A percentile compares a stretch with the other conserved stretches of the same genome.
Evolutionary conservation across 1,140 invertebrate genomes (phyloP).

Genomic region (Danaus melanippus): DNA sequence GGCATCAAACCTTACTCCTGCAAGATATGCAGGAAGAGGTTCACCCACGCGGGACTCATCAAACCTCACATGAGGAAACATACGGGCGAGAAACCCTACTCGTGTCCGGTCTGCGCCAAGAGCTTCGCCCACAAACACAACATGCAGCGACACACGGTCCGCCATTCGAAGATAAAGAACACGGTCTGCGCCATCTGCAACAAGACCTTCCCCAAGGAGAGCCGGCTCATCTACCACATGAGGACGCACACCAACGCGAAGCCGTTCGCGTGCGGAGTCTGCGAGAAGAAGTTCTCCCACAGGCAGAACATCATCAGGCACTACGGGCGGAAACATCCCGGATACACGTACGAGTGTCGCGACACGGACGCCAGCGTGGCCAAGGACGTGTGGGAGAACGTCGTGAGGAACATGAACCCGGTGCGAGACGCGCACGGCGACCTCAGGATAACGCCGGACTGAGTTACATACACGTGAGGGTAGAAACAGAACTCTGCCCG

Average conservation of each 20-base stretch:
- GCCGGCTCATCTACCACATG: slow-evolving; percentile 87
- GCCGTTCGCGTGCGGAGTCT: slow-evolving; percentile 91
- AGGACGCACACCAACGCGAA: slow-evolving; percentile 85
- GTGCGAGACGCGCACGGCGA: too few species aligned
- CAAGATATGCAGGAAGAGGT: slow-evolving; percentile 79
- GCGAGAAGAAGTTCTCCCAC: slow-evolving; percentile 93
- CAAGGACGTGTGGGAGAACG: slow-evolving; percentile 34
- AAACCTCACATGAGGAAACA: slow-evolving; percentile 87
- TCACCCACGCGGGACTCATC: slow-evolving; percentile 82
- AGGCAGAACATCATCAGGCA: slow-evolving; percentile 47
- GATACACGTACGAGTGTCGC: slow-evolving; percentile 25
- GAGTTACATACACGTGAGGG: too few species aligned
- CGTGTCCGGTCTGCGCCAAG: slow-evolving; percentile 86
- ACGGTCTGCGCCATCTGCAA: slow-evolving; percentile 89
- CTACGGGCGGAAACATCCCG: slow-evolving; percentile 45
- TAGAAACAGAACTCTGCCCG: too few species aligned
- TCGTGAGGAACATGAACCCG: slow-evolving; percentile 14
- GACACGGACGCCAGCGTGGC: slow-evolving; percentile 45
- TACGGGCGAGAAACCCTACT: slow-evolving; percentile 90
- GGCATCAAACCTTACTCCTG: slow-evolving; percentile 74
- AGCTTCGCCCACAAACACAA: slow-evolving; percentile 88
- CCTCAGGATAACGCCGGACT: too few species aligned
- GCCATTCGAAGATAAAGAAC: slow-evolving; percentile 84
- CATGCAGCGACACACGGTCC: slow-evolving; percentile 84
- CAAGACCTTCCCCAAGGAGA: slow-evolving; percentile 83